Conservation (phyloP, 92 coral and sea anemone species). For the Muricea muricata region DNA sequence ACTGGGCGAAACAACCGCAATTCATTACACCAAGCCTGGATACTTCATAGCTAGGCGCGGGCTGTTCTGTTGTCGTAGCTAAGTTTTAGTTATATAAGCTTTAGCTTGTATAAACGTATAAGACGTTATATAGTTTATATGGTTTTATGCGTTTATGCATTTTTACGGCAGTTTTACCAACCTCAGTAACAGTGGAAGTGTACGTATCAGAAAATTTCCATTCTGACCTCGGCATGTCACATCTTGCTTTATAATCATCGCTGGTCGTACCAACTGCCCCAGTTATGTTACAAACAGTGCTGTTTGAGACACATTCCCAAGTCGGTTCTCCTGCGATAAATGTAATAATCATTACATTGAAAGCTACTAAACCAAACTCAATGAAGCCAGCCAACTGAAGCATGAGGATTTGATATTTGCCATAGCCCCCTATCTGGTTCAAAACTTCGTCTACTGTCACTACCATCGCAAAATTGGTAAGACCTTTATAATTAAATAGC, state of each 20-base stretch:
- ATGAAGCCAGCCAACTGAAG: conserved; percentile 39
- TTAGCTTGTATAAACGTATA: too few relatives aligned
- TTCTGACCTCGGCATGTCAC: conserved; percentile 70
- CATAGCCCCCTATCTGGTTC: conserved; percentile 52
- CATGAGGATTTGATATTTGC: conserved; percentile 50
- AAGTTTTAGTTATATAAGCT: too few relatives aligned
- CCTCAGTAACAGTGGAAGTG: conserved; percentile 88
- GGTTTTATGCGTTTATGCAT: too few relatives aligned
- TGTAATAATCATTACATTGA: conserved; percentile 60
- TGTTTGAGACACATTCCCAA: conserved; percentile 64
- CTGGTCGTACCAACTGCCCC: conserved; percentile 24
- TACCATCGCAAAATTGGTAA: neutral
- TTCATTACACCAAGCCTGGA: too few relatives aligned
- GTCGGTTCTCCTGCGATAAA: conserved; percentile 70
- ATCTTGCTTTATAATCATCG: conserved; percentile 63
- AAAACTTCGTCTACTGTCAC: conserved; percentile 42
- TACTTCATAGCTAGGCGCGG: too few relatives aligned
- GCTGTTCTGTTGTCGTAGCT: too few relatives aligned
- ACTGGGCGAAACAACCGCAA: too few relatives aligned
- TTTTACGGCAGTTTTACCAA: conserved; percentile 34
- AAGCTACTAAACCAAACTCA: conserved; percentile 52
- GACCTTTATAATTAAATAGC: too few relatives aligned
- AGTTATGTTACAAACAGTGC: conserved; percentile 53
- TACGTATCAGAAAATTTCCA: conserved; percentile 76
- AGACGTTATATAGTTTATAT: too few relatives aligned